Conservation (phyloP, 2,888 invertebrate species). For the Leptopilina drosophilae region DNA sequence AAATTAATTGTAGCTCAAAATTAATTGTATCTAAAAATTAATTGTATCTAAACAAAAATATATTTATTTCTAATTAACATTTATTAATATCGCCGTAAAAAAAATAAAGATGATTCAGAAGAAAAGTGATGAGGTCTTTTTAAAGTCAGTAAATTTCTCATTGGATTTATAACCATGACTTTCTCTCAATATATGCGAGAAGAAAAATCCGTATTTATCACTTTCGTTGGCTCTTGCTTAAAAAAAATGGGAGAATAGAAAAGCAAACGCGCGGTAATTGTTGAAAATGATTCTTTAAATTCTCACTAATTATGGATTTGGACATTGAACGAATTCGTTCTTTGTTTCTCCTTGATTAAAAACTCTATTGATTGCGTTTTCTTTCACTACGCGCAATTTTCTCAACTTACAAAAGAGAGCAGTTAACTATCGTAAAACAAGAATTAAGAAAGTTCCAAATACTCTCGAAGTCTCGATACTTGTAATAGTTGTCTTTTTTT, state of each 20-base stretch:
- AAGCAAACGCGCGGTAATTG: background rate
- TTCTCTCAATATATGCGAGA: conserved; percentile 46
- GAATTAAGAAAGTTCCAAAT: background rate
- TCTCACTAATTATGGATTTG: background rate
- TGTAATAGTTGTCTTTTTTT: background rate
- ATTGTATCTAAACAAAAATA: too few species aligned
- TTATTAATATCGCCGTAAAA: too few species aligned
- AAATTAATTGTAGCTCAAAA: too few species aligned
- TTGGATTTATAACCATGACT: conserved; percentile 48
- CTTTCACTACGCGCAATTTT: conserved; percentile 25
- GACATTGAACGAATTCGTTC: background rate
- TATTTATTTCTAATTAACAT: too few species aligned
- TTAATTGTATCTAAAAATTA: too few species aligned
- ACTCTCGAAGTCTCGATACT: background rate
- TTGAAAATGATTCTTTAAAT: conserved; percentile 14
- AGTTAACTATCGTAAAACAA: conserved; percentile 2
- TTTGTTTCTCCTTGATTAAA: conserved; percentile 13
- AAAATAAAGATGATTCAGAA: too few species aligned
- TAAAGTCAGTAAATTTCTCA: too few species aligned
- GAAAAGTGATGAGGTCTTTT: too few species aligned
- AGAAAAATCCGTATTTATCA: conserved; percentile 31
- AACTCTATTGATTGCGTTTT: conserved; percentile 5
- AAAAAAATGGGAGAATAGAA: conserved; percentile 34
- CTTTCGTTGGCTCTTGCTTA: conserved; percentile 45
- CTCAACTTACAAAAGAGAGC: background rate